Base-by-base conservation (phyloP, 2,888 invertebrate genomes). In the Seira sanloemensis region DNA sequence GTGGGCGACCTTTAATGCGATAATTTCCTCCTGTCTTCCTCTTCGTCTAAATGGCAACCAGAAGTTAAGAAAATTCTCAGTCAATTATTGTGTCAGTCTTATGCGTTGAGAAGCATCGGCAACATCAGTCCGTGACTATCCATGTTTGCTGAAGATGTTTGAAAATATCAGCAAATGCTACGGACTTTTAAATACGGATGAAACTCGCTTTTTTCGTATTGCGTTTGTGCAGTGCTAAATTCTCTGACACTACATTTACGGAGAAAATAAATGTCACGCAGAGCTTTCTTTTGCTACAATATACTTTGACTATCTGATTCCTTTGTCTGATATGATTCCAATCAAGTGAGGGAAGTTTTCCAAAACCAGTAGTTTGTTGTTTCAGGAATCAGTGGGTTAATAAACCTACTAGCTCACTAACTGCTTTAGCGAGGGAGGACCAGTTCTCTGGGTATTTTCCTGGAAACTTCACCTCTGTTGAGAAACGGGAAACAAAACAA, bases 71-170 rank as follows among this genome's bases (percentile, higher is more conserved):
- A 81, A 80, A 54, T 80, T 80, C 62, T 82, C 81, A 82, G 81
- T 82, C 81, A 82, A 81, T 69, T 71, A 69, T 71, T 46, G 69
- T 23, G 76, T 82, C 81, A 82, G 81, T 82, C 81, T 82, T 82
- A 37, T 82, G 62, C 68, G 81, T 82, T 82, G 71, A 82, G 81
- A 82, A 82, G 81, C 81, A 75, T 82, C 76, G 68, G 80, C 74
- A 68, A 80, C 74, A 68, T 71, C 37, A 72, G 72, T 66, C 66
- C 81, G 54, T 26, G 26, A 50, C 62, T 21, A 58, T 27, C 67
- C n/a, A n/a, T n/a, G n/a, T n/a, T 37, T 37, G 37, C 5, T 37
- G 37, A 7, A 7, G 37, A 12, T 37, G 37, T 37, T 12, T 4
- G 37, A 37, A n/a, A n/a, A 37, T 37, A 7, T 37, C 12, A 37